Conservation (phyloP, 2,113 vertebrate genomes). For the Rhinolophus ferrumequinum region DNA sequence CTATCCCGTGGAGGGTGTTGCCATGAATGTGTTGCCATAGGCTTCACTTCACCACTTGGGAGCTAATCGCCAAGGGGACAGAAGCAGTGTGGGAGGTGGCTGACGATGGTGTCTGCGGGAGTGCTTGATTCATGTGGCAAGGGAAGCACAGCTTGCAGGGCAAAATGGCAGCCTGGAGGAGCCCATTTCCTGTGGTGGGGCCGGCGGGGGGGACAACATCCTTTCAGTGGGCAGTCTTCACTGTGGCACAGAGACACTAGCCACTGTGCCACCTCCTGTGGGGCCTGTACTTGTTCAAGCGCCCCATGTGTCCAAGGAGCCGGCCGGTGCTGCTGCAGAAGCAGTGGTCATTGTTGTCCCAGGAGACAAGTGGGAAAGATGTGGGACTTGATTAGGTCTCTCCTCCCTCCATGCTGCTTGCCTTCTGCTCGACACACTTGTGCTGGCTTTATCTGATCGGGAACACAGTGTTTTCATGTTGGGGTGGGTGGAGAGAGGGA, state of each 20-base stretch:
- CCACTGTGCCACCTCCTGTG: neutral
- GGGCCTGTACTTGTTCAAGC: neutral
- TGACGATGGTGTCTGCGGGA: constrained; percentile 58
- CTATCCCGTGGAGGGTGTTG: neutral
- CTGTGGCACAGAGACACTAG: neutral
- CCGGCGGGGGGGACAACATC: neutral
- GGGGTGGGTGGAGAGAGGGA: constrained; percentile 53
- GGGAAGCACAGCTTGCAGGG: constrained; percentile 62
- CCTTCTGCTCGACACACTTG: constrained; percentile 72
- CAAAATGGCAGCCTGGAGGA: constrained; percentile 67
- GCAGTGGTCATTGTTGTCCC: neutral
- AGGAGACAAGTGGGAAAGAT: constrained; percentile 31
- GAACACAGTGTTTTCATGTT: constrained; percentile 76
- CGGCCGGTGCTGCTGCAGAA: neutral
- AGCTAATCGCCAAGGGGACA: constrained; percentile 39
- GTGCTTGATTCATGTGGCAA: constrained; percentile 49
- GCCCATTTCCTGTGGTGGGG: neutral
- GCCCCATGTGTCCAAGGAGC: neutral
- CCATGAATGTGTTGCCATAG: neutral
- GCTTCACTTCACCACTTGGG: constrained; percentile 24
- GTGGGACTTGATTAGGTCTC: constrained; percentile 24
- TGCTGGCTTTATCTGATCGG: constrained; percentile 42
- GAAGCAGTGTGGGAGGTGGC: constrained; percentile 63
- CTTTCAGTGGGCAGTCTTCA: neutral
- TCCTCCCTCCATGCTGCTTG: constrained; percentile 59